Evolutionary conservation across 2,888 invertebrate genomes (phyloP).

Genomic region (Amiota communis): DNA sequence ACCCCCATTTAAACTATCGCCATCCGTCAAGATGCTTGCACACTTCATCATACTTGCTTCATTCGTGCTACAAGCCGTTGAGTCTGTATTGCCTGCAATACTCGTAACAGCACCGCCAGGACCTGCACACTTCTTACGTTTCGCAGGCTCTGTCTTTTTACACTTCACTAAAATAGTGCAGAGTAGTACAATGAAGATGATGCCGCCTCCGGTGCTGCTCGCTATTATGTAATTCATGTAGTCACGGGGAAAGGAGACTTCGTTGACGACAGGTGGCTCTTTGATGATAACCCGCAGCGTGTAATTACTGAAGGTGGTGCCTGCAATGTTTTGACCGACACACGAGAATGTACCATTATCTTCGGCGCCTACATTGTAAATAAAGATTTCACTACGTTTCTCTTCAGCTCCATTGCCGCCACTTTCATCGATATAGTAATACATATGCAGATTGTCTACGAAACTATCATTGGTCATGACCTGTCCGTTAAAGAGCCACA

Average conservation of each 20-base stretch:
- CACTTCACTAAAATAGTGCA: constrained; percentile 80
- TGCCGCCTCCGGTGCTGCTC: constrained; percentile 78
- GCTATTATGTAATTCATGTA: constrained; percentile 82
- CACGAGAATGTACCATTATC: constrained; percentile 92
- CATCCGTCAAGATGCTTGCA: constrained; percentile 72
- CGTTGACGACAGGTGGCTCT: constrained; percentile 81
- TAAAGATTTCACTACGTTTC: constrained; percentile 85
- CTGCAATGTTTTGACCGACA: constrained; percentile 89
- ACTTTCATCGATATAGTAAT: constrained; percentile 82
- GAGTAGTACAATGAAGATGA: constrained; percentile 79
- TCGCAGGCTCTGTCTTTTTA: constrained; percentile 69
- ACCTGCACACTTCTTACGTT: constrained; percentile 76
- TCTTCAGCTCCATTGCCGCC: constrained; percentile 79
- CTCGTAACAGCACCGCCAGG: constrained; percentile 74
- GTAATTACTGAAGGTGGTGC: constrained; percentile 84
- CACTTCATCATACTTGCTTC: constrained; percentile 75
- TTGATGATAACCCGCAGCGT: constrained; percentile 84
- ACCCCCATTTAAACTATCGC: constrained; percentile 60
- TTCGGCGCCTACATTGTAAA: constrained; percentile 83
- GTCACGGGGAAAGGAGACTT: constrained; percentile 81
- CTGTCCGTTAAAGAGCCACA: constrained; percentile 89
- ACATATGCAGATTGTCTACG: constrained; percentile 79
- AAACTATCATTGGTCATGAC: constrained; percentile 84
- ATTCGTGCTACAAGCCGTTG: constrained; percentile 71
- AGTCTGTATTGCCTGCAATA: constrained; percentile 58